Evolutionary conservation across 1,140 invertebrate species (phyloP).

Genomic region (Musca vetustissima): DNA sequence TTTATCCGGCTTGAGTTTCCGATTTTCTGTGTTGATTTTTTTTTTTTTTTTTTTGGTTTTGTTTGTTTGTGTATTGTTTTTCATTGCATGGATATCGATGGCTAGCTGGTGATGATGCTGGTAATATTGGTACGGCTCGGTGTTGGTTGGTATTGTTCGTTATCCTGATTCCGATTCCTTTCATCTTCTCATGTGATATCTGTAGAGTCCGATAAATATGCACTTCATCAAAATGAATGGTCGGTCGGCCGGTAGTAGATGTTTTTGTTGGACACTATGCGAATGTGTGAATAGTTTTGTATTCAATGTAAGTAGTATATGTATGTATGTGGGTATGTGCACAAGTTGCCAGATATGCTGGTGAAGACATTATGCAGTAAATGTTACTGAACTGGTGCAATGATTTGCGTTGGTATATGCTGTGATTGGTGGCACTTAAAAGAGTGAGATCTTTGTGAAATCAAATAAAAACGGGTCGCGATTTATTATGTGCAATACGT

Average conservation of each 20-base stretch:
- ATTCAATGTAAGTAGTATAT: background rate
- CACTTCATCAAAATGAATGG: background rate
- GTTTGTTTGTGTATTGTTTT: no score
- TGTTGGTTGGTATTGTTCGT: background rate
- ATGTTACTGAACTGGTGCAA: no score
- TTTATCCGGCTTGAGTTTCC: background rate
- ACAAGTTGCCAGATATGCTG: background rate
- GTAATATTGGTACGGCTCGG: no score
- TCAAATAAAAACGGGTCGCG: no score
- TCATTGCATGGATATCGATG: no score
- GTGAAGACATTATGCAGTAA: background rate
- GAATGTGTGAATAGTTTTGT: constrained; percentile 7
- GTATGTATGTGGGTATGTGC: background rate
- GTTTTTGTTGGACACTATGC: background rate
- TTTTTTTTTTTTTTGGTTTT: no score
- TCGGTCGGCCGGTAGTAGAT: background rate
- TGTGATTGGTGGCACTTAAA: no score
- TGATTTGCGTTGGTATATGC: no score
- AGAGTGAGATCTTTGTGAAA: no score
- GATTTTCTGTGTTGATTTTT: background rate
- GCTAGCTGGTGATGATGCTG: no score
- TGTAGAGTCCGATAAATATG: constrained; percentile 18
- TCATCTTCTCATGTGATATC: constrained; percentile 14
- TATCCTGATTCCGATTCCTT: background rate
- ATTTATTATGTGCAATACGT: no score